phyloP scores from a whole-genome alignment of 2,113 vertebrate genomes.

The Mesembrinibis cayennensis region DNA sequence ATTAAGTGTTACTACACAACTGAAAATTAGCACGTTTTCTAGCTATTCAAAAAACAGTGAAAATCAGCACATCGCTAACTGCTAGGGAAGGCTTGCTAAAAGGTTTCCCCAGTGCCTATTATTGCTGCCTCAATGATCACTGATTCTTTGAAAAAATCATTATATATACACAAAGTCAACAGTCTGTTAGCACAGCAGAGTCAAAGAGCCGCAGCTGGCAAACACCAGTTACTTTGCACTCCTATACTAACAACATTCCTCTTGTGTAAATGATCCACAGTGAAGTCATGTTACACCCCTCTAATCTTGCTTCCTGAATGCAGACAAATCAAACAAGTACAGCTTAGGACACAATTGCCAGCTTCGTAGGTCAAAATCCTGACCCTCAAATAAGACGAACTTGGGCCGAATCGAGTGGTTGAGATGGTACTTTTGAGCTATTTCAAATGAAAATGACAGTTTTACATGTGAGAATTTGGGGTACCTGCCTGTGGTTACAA shows the following conservation, averaged over 20 bases:
- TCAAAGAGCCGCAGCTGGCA: conserved; percentile 4
- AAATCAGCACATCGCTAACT: neutral
- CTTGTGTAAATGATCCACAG: neutral
- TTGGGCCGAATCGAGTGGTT: neutral
- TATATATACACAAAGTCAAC: neutral
- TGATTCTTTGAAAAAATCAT: conserved; percentile 9
- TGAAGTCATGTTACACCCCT: neutral
- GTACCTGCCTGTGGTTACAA: neutral
- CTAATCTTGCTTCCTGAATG: neutral
- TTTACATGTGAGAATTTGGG: neutral
- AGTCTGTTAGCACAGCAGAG: neutral
- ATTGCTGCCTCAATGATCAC: conserved; percentile 27
- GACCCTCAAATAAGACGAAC: neutral
- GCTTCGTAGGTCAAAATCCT: neutral
- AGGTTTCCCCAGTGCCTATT: conserved; percentile 16
- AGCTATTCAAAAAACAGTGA: neutral
- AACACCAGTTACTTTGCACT: neutral
- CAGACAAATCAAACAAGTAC: neutral
- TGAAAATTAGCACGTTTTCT: neutral
- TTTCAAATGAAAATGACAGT: neutral
- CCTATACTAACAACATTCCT: neutral
- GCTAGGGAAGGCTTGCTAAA: neutral
- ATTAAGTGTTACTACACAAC: neutral
- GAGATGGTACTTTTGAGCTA: neutral
- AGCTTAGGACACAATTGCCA: neutral